phyloP scores from a whole-genome alignment of 2,888 invertebrate genomes.

The Crioceris asparagi region DNA sequence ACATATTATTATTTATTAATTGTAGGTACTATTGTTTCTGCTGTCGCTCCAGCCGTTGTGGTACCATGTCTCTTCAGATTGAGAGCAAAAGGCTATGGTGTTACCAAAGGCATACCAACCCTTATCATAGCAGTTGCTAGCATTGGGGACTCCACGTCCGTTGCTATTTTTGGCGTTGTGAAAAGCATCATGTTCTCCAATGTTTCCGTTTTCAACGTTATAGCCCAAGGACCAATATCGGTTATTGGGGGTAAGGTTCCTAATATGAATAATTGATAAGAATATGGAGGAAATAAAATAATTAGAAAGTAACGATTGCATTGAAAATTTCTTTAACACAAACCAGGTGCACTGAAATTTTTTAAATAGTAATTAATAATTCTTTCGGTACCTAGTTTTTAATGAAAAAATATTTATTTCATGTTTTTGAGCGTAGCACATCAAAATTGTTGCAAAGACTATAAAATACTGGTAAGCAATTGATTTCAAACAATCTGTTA shows the following conservation, averaged over 20 bases:
- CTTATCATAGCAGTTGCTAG: conserved; percentile 90
- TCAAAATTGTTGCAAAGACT: too few species aligned
- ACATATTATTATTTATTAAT: too few species aligned
- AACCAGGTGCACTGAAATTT: conserved; percentile 47
- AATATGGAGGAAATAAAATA: too few species aligned
- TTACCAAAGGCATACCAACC: conserved; percentile 90
- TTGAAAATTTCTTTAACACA: too few species aligned
- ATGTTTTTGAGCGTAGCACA: too few species aligned
- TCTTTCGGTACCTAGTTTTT: background rate
- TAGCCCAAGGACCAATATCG: conserved; percentile 68
- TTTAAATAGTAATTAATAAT: background rate
- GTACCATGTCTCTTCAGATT: conserved; percentile 85
- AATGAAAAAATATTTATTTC: too few species aligned
- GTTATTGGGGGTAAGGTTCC: conserved; percentile 48
- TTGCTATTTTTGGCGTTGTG: conserved; percentile 84
- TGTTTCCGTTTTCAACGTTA: conserved; percentile 56
- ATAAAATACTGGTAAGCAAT: too few species aligned
- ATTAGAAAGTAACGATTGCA: too few species aligned
- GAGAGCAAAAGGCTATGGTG: conserved; percentile 78
- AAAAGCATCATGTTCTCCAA: conserved; percentile 77
- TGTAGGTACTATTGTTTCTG: conserved; percentile 74
- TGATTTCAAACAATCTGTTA: too few species aligned
- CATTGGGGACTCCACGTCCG: conserved; percentile 90
- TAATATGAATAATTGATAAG: too few species aligned
- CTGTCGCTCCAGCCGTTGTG: conserved; percentile 93